Percentiles rank a stretch among this genome's conserved stretches.
phyloP scores from a whole-genome alignment of 2,888 invertebrate genomes.

The Thecophora atra region DNA sequence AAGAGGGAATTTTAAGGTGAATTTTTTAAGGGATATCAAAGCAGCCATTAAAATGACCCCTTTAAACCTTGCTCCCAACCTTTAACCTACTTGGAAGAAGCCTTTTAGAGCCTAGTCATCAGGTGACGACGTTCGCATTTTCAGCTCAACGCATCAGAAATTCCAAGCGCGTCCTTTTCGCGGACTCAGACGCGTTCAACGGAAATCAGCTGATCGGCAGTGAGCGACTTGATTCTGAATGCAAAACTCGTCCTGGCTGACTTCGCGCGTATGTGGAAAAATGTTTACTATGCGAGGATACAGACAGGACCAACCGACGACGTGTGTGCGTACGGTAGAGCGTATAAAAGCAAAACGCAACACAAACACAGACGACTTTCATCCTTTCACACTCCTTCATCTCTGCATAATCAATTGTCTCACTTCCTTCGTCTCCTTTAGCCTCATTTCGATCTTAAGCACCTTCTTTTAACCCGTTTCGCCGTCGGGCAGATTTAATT shows the following conservation, averaged over 20 bases:
- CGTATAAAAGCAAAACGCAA: neutral
- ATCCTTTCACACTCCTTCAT: too few relatives aligned
- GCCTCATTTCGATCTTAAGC: too few relatives aligned
- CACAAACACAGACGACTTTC: neutral
- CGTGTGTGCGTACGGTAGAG: neutral
- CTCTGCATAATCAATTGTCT: too few relatives aligned
- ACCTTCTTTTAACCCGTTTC: too few relatives aligned
- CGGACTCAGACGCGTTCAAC: neutral
- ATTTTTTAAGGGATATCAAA: too few relatives aligned
- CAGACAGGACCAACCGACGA: neutral
- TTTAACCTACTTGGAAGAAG: too few relatives aligned
- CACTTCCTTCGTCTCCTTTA: too few relatives aligned
- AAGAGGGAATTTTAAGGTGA: too few relatives aligned
- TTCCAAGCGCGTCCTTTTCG: conserved; percentile 14
- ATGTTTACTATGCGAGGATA: neutral
- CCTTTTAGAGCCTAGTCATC: too few relatives aligned
- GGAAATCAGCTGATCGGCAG: conserved; percentile 31
- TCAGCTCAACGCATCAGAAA: conserved; percentile 28
- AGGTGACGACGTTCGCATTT: neutral
- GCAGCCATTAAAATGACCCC: too few relatives aligned
- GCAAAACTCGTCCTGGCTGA: conserved; percentile 34
- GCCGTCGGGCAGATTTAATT: too few relatives aligned
- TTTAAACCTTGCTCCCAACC: too few relatives aligned
- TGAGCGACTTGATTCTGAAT: conserved; percentile 26
- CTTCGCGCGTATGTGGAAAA: neutral